Percentiles rank a stretch among this genome's conserved stretches.
phyloP scores from a whole-genome alignment of 2,113 vertebrate species.

The Sander vitreus region DNA sequence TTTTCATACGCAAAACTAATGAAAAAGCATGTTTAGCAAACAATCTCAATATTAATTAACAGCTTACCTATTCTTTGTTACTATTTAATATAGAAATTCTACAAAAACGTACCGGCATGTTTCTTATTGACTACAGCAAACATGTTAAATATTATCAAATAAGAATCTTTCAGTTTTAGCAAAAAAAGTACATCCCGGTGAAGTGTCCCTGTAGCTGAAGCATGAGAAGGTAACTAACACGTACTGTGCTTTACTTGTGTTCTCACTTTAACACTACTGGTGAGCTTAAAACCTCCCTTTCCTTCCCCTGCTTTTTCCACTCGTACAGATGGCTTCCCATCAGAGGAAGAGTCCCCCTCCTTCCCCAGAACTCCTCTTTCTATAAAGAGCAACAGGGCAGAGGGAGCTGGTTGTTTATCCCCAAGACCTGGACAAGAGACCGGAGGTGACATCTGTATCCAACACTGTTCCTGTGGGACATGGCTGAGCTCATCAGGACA shows the following conservation, averaged over 20 bases:
- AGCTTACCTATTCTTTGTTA: neutral
- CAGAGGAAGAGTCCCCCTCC: slow-evolving; percentile 54
- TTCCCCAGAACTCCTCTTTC: slow-evolving; percentile 33
- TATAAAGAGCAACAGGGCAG: slow-evolving; percentile 18
- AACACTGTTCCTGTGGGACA: slow-evolving; percentile 37
- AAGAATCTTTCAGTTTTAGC: neutral
- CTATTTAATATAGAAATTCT: neutral
- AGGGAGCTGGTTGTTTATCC: slow-evolving; percentile 29
- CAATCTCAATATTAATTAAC: neutral
- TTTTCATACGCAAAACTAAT: neutral
- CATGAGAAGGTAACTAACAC: neutral
- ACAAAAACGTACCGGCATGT: slow-evolving; percentile 46
- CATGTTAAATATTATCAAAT: slow-evolving; percentile 19
- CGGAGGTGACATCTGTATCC: slow-evolving; percentile 62
- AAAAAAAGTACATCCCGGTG: neutral
- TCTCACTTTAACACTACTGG: slow-evolving; percentile 34
- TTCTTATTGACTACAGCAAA: slow-evolving; percentile 34
- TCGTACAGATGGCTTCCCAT: slow-evolving; percentile 50
- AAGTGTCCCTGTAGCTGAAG: neutral
- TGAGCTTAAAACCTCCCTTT: slow-evolving; percentile 64
- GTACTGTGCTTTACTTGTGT: slow-evolving; percentile 1
- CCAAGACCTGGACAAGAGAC: slow-evolving; percentile 34
- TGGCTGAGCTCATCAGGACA: slow-evolving; percentile 37
- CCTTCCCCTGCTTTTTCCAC: slow-evolving; percentile 66
- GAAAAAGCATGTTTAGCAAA: neutral